phyloP scores from a whole-genome alignment of 64 coral and sea anemone genomes.

The Montipora efflorescens region DNA sequence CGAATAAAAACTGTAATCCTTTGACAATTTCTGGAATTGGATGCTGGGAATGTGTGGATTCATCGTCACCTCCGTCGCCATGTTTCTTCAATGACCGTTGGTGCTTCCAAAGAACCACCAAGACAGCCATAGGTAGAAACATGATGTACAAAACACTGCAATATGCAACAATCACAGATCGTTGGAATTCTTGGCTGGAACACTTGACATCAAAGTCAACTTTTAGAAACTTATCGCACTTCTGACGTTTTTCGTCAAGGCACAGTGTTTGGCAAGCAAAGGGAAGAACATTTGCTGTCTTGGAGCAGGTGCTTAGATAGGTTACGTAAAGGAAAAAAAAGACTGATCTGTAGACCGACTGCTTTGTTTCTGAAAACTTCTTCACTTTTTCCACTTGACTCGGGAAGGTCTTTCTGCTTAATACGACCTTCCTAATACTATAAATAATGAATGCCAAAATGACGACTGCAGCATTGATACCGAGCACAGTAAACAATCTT shows the following conservation, averaged over 20 bases:
- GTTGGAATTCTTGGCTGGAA: neutral
- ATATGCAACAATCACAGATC: neutral
- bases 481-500: slow-evolving; percentile 30
- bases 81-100: neutral
- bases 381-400: neutral
- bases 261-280: neutral
- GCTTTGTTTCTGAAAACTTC: neutral
- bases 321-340: slow-evolving; percentile 11
- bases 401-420: neutral
- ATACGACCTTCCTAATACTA: neutral
- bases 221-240: slow-evolving; percentile 10
- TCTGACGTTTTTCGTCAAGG: neutral
- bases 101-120: neutral
- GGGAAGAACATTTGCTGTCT: neutral
- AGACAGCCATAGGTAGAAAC: neutral
- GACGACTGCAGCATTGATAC: slow-evolving; percentile 2
- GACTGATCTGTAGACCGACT: neutral
- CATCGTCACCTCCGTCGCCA: neutral
- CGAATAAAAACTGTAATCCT: neutral
- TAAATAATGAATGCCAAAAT: neutral
- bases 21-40: neutral
- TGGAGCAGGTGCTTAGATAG: neutral
- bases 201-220: slow-evolving; percentile 32
- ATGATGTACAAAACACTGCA: neutral
- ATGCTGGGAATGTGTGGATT: neutral